A percentile compares a stretch with the other conserved stretches of the same genome.
Evolutionary conservation across 2,113 vertebrate species (phyloP).

Genomic region (Pteronura brasiliensis): DNA sequence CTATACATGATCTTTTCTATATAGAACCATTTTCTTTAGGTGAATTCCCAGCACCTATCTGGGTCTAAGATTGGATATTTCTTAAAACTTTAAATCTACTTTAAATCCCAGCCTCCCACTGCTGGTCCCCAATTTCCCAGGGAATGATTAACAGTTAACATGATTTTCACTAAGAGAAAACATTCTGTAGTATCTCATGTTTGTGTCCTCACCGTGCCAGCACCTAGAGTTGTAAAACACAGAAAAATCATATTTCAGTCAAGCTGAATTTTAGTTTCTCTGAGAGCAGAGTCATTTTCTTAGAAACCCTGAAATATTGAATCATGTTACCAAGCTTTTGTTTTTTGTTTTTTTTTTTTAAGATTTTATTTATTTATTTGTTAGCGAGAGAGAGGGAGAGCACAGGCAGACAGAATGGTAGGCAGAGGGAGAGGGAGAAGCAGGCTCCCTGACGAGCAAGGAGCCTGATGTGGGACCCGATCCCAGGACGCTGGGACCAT

Average conservation of each 20-base stretch:
- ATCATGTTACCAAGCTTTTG: neutral
- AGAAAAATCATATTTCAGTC: neutral
- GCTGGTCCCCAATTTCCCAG: accelerated
- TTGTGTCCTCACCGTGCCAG: neutral
- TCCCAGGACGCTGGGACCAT: no score
- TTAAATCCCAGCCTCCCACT: accelerated
- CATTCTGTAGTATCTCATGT: neutral
- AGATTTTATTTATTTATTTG: no score
- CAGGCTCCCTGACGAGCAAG: no score
- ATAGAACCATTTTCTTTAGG: neutral
- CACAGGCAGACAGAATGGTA: no score
- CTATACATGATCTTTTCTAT: neutral
- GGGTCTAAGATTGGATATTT: neutral
- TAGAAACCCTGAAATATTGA: neutral
- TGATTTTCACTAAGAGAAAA: neutral
- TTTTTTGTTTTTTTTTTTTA: no score
- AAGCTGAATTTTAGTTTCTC: neutral
- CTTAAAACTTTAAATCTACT: neutral
- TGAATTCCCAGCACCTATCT: neutral
- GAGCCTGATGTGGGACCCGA: no score
- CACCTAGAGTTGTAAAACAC: neutral
- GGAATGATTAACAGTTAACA: neutral
- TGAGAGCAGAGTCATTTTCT: neutral
- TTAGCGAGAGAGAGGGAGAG: no score
- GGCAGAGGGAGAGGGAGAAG: no score